Percentiles rank a stretch among this genome's conserved stretches.
Evolutionary conservation across 2,113 vertebrate species (phyloP).

Genomic region (Myrmophylax atrothorax): DNA sequence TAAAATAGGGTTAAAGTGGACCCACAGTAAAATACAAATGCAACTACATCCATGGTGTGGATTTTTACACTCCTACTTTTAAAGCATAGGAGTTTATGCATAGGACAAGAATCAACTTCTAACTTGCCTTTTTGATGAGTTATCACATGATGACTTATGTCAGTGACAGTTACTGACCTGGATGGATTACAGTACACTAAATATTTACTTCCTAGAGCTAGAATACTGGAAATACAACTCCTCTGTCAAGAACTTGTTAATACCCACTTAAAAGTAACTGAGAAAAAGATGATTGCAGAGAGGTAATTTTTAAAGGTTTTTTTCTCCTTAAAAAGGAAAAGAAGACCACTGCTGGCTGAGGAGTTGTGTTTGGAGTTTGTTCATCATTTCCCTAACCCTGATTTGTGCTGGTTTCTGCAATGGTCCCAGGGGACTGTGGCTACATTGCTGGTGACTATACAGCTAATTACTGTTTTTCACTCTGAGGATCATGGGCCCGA

Average conservation of each 20-base stretch:
- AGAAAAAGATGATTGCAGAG: neutral
- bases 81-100: neutral
- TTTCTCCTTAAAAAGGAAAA: neutral
- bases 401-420: neutral
- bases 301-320: neutral
- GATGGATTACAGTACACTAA: neutral
- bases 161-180: neutral
- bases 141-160: neutral
- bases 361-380: neutral
- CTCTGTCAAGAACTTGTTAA: neutral
- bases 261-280: neutral
- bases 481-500: neutral
- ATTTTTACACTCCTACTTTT: neutral
- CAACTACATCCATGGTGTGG: neutral
- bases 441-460: neutral
- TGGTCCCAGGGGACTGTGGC: neutral
- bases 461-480: neutral
- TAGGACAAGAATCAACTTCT: neutral
- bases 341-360: neutral
- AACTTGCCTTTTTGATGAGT: neutral
- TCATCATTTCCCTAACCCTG: neutral
- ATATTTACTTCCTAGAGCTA: neutral
- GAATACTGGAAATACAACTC: neutral
- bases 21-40: neutral
- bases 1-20: neutral